Evolutionary conservation across 2,888 invertebrate species (phyloP).

Genomic region (Lithophane leautieri): DNA sequence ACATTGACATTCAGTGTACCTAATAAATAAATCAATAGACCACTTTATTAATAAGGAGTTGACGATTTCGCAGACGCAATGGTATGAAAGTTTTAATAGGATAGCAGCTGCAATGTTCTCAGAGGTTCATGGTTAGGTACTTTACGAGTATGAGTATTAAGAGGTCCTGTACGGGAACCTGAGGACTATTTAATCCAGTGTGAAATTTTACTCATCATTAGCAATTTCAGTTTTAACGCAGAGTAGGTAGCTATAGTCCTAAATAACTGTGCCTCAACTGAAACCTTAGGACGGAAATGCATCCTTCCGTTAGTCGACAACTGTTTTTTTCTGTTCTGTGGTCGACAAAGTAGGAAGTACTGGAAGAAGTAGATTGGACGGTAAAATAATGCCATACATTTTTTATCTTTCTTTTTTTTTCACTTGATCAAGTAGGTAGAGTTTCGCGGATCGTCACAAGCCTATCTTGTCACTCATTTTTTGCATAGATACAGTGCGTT

Average conservation of each 20-base stretch:
- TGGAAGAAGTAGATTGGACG: neutral
- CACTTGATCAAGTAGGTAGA: neutral
- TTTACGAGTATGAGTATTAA: no score
- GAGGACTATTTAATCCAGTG: neutral
- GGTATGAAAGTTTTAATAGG: neutral
- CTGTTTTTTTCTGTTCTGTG: no score
- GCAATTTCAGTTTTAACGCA: neutral
- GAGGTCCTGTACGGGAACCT: no score
- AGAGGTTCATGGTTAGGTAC: neutral
- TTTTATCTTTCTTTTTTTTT: no score
- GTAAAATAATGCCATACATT: neutral
- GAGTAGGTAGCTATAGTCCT: neutral
- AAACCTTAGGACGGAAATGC: neutral
- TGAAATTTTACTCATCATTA: neutral
- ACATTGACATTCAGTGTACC: constrained; percentile 67
- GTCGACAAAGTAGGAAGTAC: neutral
- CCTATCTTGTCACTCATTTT: neutral
- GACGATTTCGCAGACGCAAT: constrained; percentile 21
- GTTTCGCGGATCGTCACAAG: neutral
- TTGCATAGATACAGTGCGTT: no score
- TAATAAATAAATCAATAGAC: constrained; percentile 30
- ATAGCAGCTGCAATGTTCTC: constrained; percentile 9
- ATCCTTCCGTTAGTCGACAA: neutral
- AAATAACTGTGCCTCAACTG: neutral
- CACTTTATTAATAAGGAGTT: neutral